Evolutionary conservation across 1,140 invertebrate species (phyloP).

Genomic region (Drosophila aff.): DNA sequence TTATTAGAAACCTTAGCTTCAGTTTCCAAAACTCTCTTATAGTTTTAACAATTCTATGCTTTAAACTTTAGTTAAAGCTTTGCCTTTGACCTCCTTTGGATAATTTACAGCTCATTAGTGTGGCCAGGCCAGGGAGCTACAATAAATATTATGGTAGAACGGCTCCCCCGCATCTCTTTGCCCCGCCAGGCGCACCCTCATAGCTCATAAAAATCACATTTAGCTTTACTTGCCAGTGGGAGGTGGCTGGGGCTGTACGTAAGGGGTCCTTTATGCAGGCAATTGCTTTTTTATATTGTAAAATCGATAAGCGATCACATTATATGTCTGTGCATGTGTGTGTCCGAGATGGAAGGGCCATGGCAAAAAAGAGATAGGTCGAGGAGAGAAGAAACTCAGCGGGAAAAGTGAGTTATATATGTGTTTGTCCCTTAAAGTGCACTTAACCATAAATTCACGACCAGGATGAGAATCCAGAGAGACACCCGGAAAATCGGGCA

Average conservation of each 20-base stretch:
- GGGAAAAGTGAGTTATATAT: slow-evolving; percentile 79
- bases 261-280: slow-evolving; percentile 64
- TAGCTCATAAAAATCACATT: slow-evolving; percentile 80
- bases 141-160: slow-evolving; percentile 43
- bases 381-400: slow-evolving; percentile 58
- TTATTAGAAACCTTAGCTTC: not conserved
- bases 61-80: slow-evolving; percentile 27
- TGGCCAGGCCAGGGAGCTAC: slow-evolving; percentile 41
- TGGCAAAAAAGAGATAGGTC: slow-evolving; percentile 15
- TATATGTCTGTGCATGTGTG: slow-evolving; percentile 50
- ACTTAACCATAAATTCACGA: slow-evolving; percentile 81
- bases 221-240: slow-evolving; percentile 58
- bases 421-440: slow-evolving; percentile 82
- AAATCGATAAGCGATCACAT: slow-evolving; percentile 84
- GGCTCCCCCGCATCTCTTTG: not conserved
- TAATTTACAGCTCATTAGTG: slow-evolving; percentile 62
- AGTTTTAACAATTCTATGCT: not conserved
- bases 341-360: slow-evolving; percentile 12
- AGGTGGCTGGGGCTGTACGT: slow-evolving; percentile 6
- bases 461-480: slow-evolving; percentile 42
- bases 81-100: slow-evolving; percentile 29
- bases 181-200: slow-evolving; percentile 29
- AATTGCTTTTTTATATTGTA: slow-evolving; percentile 83
- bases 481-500: slow-evolving; percentile 13
- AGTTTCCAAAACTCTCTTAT: not conserved